Evolutionary conservation across 2,888 invertebrate genomes (phyloP).

Genomic region (Pterostichus niger): DNA sequence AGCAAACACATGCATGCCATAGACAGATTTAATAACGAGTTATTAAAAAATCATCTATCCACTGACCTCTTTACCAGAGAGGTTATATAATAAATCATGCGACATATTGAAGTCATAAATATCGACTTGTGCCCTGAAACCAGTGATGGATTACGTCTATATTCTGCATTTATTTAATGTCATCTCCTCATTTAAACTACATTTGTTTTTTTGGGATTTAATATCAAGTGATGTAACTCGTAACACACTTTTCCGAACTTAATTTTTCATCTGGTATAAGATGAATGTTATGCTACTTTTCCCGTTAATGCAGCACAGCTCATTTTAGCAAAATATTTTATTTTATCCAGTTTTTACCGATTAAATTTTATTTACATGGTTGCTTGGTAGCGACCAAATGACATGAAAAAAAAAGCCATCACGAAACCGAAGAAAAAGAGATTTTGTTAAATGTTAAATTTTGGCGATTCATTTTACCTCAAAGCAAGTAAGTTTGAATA

Average conservation of each 20-base stretch:
- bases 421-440: too few relatives aligned
- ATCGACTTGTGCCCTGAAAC: slow-evolving; percentile 54
- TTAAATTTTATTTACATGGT: too few relatives aligned
- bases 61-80: slow-evolving; percentile 46
- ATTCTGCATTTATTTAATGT: slow-evolving; percentile 60
- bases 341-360: too few relatives aligned
- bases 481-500: too few relatives aligned
- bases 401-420: too few relatives aligned
- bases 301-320: too few relatives aligned
- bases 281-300: neutral
- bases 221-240: slow-evolving; percentile 2
- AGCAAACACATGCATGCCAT: slow-evolving; percentile 28
- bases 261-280: slow-evolving; percentile 22
- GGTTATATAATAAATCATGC: slow-evolving; percentile 61
- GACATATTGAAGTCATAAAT: slow-evolving; percentile 66
- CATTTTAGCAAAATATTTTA: too few relatives aligned
- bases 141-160: slow-evolving; percentile 53
- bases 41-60: slow-evolving; percentile 60
- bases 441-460: too few relatives aligned
- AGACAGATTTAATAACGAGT: slow-evolving; percentile 61
- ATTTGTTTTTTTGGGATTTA: slow-evolving; percentile 28
- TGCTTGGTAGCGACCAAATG: too few relatives aligned
- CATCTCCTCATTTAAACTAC: slow-evolving; percentile 50
- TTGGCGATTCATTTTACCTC: too few relatives aligned
- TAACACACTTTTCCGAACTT: neutral